Evolutionary conservation across 2,797 vertebrate species (phyloP), one percentile per base, ranked within the genome.

Genomic region (Nannoperca obscura): DNA sequence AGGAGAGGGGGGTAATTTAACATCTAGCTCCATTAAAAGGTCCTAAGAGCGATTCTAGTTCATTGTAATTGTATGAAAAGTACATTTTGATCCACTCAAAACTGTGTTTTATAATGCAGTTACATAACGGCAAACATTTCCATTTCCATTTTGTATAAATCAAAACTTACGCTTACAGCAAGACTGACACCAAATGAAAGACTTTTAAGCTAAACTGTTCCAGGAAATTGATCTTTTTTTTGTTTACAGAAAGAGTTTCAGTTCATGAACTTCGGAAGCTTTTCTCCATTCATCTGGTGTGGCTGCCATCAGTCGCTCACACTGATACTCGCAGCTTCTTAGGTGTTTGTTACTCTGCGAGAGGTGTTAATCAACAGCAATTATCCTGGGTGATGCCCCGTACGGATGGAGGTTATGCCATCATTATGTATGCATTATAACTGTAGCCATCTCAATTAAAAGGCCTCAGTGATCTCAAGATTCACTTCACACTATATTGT

Each of bases 401-500:
- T 50, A 14, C 2, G 4, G n/a, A 66, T 55, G 27, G 57, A 84
- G 79, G 76, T 84, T 44, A 62, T 2, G 34, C 17, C 49, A 49
- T 67, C 72, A 74, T 80, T 74, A 61, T 34, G 22, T 52, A 61
- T 64, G 63, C 60, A 69, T 75, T 52, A 59, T 15, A 77, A 46
- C 70, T 42, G 67, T 12, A 78, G 38, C 59, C 63, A 44, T 71
- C 30, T 59, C 86, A 61, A 61, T 61, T 64, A 71, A 81, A 67
- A 71, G 15, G 34, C 63, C 53, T 60, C 59, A 2, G 46, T n/a
- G 40, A 78, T 64, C 71, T 42, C 44, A 38, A 59, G 44, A 76
- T 59, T 27, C 49, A 38, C 63, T 50, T 66, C 71, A 49, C 70
- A 83, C 87, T 75, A 50, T 59, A 79, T 67, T 66, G 62, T 82